Percentiles rank a stretch among this genome's conserved stretches.
Conservation (phyloP, 2,888 invertebrate genomes). For the Dromius quadrimaculatus region DNA sequence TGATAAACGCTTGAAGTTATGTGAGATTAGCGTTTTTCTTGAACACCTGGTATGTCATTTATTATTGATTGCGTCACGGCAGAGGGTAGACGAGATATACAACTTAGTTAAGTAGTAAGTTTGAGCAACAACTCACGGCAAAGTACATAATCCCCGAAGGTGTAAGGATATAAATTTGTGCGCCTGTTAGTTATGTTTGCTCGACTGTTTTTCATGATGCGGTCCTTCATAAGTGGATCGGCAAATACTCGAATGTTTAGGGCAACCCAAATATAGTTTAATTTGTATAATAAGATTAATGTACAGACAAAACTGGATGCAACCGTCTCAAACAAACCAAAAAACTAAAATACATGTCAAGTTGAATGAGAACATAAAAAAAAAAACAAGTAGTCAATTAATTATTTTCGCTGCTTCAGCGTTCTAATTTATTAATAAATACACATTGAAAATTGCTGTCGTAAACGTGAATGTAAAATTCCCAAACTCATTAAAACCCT, state of each 20-base stretch:
- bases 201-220: constrained; percentile 19
- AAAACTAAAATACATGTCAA: too few species aligned
- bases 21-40: constrained; percentile 19
- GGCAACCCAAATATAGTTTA: background rate
- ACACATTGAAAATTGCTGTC: too few species aligned
- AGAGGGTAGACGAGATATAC: constrained; percentile 17
- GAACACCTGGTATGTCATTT: constrained; percentile 31
- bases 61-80: constrained; percentile 33
- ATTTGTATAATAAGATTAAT: too few species aligned
- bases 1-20: constrained; percentile 16
- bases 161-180: constrained; percentile 37
- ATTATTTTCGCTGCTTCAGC: too few species aligned
- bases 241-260: background rate
- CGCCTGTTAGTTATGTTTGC: constrained; percentile 34
- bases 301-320: too few species aligned
- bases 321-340: too few species aligned
- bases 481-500: constrained; percentile 11
- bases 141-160: constrained; percentile 35
- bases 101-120: constrained; percentile 39
- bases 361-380: too few species aligned
- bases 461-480: too few species aligned
- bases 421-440: too few species aligned
- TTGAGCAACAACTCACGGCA: constrained; percentile 31
- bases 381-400: too few species aligned
- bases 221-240: constrained; percentile 22